Evolutionary conservation across 2,888 invertebrate species (phyloP).

Genomic region (Luffia ferchaultella): DNA sequence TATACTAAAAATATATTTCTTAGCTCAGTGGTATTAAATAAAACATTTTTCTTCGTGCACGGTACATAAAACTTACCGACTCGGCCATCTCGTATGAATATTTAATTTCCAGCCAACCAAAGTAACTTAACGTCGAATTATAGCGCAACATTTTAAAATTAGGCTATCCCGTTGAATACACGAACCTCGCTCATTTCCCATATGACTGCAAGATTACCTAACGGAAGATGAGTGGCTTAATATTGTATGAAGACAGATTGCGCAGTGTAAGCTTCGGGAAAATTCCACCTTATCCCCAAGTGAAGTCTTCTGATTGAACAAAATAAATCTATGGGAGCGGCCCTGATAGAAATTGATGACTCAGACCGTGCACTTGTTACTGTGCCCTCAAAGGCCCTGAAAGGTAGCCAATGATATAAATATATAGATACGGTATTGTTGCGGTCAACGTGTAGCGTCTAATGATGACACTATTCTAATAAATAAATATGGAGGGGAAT

Average conservation of each 20-base stretch:
- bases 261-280: neutral
- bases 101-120: too few relatives aligned
- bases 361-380: neutral
- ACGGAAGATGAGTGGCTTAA: neutral
- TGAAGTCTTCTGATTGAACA: neutral
- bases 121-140: too few relatives aligned
- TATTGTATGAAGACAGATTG: neutral
- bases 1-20: too few relatives aligned
- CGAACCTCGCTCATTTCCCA: neutral
- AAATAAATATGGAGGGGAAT: too few relatives aligned
- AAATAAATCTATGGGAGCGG: neutral
- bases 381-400: neutral
- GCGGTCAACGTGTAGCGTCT: too few relatives aligned
- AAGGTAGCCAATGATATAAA: too few relatives aligned
- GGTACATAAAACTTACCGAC: too few relatives aligned
- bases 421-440: too few relatives aligned
- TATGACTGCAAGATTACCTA: neutral
- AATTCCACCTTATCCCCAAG: neutral
- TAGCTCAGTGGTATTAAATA: too few relatives aligned
- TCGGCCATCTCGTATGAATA: too few relatives aligned
- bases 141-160: neutral
- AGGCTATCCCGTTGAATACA: neutral
- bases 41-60: too few relatives aligned
- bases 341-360: neutral
- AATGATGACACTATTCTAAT: too few relatives aligned